phyloP scores from a whole-genome alignment of 2,888 invertebrate species.

The Fabriciana adippe region DNA sequence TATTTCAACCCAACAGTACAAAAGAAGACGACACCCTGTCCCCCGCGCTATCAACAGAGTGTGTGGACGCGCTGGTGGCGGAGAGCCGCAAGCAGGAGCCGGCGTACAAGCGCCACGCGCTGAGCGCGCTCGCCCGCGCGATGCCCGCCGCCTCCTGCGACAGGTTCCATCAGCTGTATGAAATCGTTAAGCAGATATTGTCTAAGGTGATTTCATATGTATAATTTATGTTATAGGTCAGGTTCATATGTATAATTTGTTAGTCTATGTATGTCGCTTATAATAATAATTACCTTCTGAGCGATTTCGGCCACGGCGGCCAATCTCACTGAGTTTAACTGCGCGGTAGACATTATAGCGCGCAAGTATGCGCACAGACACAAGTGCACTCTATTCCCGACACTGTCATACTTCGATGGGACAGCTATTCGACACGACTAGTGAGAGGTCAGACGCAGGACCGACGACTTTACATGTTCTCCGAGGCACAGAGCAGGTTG shows the following conservation, averaged over 20 bases:
- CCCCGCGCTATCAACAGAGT: conserved; percentile 58
- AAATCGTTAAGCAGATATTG: conserved; percentile 22
- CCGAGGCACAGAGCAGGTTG: too few relatives aligned
- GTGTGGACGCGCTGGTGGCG: conserved; percentile 87
- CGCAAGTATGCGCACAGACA: background rate
- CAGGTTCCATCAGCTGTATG: conserved; percentile 89
- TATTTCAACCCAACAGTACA: conserved; percentile 49
- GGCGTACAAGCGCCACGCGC: conserved; percentile 87
- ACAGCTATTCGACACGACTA: too few relatives aligned
- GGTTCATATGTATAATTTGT: too few relatives aligned
- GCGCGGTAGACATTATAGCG: background rate
- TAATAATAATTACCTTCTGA: too few relatives aligned
- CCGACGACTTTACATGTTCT: too few relatives aligned
- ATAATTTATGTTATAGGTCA: too few relatives aligned
- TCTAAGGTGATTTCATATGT: conserved; percentile 6
- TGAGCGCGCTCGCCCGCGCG: conserved; percentile 88
- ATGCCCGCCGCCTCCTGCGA: conserved; percentile 88
- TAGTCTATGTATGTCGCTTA: too few relatives aligned
- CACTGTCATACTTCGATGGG: too few relatives aligned
- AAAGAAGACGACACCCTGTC: conserved; percentile 65
- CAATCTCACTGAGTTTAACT: too few relatives aligned
- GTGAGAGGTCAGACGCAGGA: too few relatives aligned
- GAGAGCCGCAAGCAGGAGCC: conserved; percentile 92
- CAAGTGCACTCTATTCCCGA: too few relatives aligned
- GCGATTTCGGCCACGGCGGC: too few relatives aligned